Evolutionary conservation across 1,140 invertebrate species (phyloP), one percentile per base, ranked within the genome.

Genomic region (Anadara kagoshimensis): DNA sequence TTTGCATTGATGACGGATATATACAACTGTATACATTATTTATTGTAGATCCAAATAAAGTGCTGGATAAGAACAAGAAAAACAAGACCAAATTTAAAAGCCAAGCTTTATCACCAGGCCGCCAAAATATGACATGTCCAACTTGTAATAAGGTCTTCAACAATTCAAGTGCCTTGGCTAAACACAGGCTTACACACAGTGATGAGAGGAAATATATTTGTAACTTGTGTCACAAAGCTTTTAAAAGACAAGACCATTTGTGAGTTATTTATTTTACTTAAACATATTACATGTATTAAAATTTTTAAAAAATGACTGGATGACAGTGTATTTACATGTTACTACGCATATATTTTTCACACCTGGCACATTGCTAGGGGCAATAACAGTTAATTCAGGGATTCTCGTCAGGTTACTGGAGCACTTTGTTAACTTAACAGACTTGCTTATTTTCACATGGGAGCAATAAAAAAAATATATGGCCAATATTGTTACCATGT

Each of bases 161-260:
- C 86, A 99, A 98, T 90, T 96, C 96, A 81, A 98, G 96, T 83
- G 97, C 97, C 58, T 92, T 99, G 82, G 97, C 97, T 67, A 99
- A 99, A 90, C 97, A 98, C 92, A 97, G 97, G 90, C 91, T 98
- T 89, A 98, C 97, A 78, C 97, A 99, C 91, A 98, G 96, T 90
- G 97, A 99, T 90, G 97, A 99, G 88, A 90, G 97, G 82, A 97
- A 98, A 90, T 98, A 98, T 90, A 94, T 97, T 72, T 99, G 97
- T 90, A 93, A 92, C 80, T 94, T 97, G 88, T 99, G 97, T 90
- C 93, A 95, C 66, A 99, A 99, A 91, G 97, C 97, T 78, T 99
- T 99, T 92, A 99, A 99, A 91, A 93, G 97, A 89, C 97, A 98
- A 91, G 97, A 99, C 92, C 97, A 99, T 92, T 93, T 99, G 95